Evolutionary conservation across 2,113 vertebrate genomes (phyloP).

Genomic region (Paradoxurus hermaphroditus): DNA sequence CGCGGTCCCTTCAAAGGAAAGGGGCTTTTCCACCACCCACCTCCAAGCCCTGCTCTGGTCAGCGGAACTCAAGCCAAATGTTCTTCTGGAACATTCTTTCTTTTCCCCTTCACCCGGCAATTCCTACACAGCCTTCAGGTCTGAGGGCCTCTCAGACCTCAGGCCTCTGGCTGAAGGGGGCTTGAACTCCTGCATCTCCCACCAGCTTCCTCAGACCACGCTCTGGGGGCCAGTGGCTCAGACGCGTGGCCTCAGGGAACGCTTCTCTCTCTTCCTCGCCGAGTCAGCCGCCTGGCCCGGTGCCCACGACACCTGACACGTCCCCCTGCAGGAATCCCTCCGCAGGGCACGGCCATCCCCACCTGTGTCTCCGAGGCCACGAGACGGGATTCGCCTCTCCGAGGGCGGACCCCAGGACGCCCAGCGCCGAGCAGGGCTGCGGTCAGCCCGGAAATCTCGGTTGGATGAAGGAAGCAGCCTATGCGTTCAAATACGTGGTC

Average conservation of each 20-base stretch:
- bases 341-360: not conserved
- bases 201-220: accelerated
- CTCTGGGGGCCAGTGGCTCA: not conserved
- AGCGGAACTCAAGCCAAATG: too few relatives aligned
- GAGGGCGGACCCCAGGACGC: not conserved
- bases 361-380: accelerated
- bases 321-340: too few relatives aligned
- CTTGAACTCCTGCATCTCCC: not conserved
- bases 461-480: not conserved
- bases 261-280: not conserved
- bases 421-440: accelerated
- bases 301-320: accelerated
- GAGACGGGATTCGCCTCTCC: too few relatives aligned
- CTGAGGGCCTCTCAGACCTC: not conserved
- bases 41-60: not conserved
- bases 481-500: accelerated
- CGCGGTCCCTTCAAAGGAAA: not conserved
- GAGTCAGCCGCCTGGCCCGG: not conserved
- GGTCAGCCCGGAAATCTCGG: not conserved
- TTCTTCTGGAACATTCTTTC: not conserved
- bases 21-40: not conserved
- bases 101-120: not conserved
- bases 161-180: not conserved
- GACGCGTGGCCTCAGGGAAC: not conserved
- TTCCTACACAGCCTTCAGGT: not conserved